Conservation (phyloP, 1,140 invertebrate species). For the Teleopsis dalmanni region DNA sequence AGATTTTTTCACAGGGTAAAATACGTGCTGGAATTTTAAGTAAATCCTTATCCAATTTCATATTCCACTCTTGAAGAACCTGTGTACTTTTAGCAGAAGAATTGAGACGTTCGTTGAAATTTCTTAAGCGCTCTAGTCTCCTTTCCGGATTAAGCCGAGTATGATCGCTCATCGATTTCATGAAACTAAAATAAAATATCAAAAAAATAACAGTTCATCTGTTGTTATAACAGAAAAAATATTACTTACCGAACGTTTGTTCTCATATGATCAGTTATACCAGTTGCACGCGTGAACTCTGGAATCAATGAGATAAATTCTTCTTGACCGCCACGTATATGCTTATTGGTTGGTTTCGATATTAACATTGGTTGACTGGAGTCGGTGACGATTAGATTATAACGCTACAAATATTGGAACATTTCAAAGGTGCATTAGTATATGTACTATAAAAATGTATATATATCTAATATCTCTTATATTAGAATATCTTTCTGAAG, state of each 20-base stretch:
- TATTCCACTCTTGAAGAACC: slow-evolving; percentile 55
- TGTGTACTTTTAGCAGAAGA: slow-evolving; percentile 45
- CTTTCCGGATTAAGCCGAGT: slow-evolving; percentile 56
- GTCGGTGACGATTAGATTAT: slow-evolving; percentile 53
- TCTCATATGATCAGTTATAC: slow-evolving; percentile 54
- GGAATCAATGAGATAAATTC: slow-evolving; percentile 62
- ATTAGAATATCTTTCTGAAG: too few species aligned
- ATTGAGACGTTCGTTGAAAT: slow-evolving; percentile 53
- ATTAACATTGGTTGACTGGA: slow-evolving; percentile 58
- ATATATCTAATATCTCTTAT: too few species aligned
- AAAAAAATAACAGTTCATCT: too few species aligned
- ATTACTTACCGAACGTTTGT: too few species aligned
- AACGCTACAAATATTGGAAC: too few species aligned
- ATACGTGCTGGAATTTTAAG: slow-evolving; percentile 54
- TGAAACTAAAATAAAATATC: slow-evolving; percentile 61
- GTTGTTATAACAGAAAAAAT: too few species aligned
- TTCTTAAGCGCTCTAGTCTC: slow-evolving; percentile 54
- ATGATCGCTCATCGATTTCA: slow-evolving; percentile 54
- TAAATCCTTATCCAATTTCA: slow-evolving; percentile 52
- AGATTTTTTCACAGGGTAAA: slow-evolving; percentile 47
- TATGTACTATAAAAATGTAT: too few species aligned
- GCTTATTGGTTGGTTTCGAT: slow-evolving; percentile 50
- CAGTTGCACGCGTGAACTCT: slow-evolving; percentile 64
- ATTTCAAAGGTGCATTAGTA: too few species aligned
- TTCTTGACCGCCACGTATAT: slow-evolving; percentile 53